Conservation (phyloP, 2,113 vertebrate species). For the Nothobranchius kuhntae region DNA sequence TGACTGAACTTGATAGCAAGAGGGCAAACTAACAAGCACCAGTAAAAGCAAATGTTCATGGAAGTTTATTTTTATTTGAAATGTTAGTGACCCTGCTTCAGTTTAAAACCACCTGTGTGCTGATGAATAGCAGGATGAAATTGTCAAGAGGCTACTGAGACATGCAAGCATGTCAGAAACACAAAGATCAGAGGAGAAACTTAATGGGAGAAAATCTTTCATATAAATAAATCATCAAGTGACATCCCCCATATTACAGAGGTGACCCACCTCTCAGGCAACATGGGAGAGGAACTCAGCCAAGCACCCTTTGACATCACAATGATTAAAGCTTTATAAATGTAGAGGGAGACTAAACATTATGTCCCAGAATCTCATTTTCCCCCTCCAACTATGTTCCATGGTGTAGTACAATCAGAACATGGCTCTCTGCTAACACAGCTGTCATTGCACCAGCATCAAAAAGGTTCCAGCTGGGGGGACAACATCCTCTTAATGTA, state of each 20-base stretch:
- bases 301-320: too few species aligned
- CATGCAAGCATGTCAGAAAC: constrained; percentile 17
- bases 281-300: constrained; percentile 14
- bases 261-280: constrained; percentile 29
- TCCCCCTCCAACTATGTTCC: constrained; percentile 2
- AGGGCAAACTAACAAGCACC: constrained; percentile 8
- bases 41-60: constrained; percentile 7
- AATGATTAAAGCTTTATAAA: neutral
- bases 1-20: constrained; percentile 15
- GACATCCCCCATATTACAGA: constrained; percentile 9
- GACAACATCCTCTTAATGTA: constrained; percentile 15
- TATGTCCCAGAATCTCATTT: constrained; percentile 9
- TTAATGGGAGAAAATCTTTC: constrained; percentile 2
- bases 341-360: neutral
- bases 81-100: neutral
- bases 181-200: constrained; percentile 31
- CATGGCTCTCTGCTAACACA: constrained; percentile 10
- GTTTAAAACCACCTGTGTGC: constrained; percentile 1
- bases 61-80: neutral
- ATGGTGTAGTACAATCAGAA: neutral
- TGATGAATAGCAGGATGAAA: constrained; percentile 17
- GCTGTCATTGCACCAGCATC: constrained; percentile 23
- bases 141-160: neutral
- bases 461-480: constrained; percentile 5
- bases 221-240: constrained; percentile 64